Evolutionary conservation across 37 sponge, comb jelly and placozoan genomes (phyloP), one percentile per base, ranked within the genome.

Genomic region (Theonella swinhoei): DNA sequence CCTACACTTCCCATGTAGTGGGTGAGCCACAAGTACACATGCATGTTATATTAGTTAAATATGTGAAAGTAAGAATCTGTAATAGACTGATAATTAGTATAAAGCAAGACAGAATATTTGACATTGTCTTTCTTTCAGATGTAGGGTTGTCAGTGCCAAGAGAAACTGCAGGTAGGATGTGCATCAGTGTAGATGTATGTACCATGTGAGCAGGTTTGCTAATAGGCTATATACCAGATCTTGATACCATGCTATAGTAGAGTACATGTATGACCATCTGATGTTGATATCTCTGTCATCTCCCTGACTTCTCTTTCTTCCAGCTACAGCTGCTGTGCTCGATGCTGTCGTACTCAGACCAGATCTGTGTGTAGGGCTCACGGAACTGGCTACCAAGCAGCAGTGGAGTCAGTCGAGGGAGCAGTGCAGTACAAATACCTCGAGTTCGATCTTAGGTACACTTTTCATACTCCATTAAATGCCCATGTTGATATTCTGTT

Each of bases 241-340:
- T n/a, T n/a, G n/a, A n/a, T n/a, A n/a, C n/a, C n/a, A n/a, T n/a
- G n/a, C n/a, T n/a, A n/a, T n/a, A n/a, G n/a, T n/a, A n/a, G n/a
- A n/a, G n/a, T n/a, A n/a, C n/a, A n/a, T n/a, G n/a, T n/a, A n/a
- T n/a, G n/a, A n/a, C n/a, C n/a, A n/a, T n/a, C n/a, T n/a, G n/a
- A n/a, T n/a, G n/a, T n/a, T n/a, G n/a, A n/a, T n/a, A n/a, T n/a
- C n/a, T n/a, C n/a, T n/a, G n/a, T n/a, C n/a, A n/a, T n/a, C n/a
- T n/a, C n/a, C n/a, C n/a, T n/a, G n/a, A n/a, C n/a, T n/a, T n/a
- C n/a, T n/a, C n/a, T n/a, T n/a, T n/a, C n/a, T n/a, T 73, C 1
- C 42, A 91, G 91, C 24, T 91, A 79, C 62, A 67, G 65, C 11
- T 78, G 54, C 62, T 91, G 91, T 91, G 88, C 83, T 14, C 40